phyloP scores from a whole-genome alignment of 1,140 invertebrate genomes.

The Papilio glaucus region DNA sequence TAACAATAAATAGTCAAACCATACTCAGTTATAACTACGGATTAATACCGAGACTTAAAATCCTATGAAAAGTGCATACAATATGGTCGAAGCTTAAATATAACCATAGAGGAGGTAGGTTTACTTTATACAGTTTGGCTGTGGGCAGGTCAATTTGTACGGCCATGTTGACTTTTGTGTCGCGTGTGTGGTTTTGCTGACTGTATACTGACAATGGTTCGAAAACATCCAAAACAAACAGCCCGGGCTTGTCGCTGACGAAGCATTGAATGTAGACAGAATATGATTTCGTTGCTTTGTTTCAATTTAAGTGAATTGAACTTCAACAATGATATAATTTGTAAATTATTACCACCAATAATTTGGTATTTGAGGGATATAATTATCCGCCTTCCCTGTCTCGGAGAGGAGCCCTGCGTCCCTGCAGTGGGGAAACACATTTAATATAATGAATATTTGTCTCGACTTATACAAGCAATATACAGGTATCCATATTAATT shows the following conservation, averaged over 20 bases:
- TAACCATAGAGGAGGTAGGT: neutral
- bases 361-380: too few species aligned
- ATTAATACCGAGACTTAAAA: too few species aligned
- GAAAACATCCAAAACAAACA: constrained; percentile 10
- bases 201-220: neutral
- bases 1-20: too few species aligned
- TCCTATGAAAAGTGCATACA: too few species aligned
- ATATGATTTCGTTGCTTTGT: constrained; percentile 28
- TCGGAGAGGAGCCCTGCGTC: too few species aligned
- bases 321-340: neutral
- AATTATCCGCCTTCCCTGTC: too few species aligned
- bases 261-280: constrained; percentile 16
- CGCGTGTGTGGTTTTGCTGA: constrained; percentile 5
- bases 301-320: neutral
- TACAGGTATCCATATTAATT: too few species aligned
- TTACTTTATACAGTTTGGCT: neutral
- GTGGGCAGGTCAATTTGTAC: constrained; percentile 16
- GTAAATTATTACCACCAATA: too few species aligned
- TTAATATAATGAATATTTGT: neutral
- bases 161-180: constrained; percentile 14
- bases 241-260: neutral
- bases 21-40: too few species aligned
- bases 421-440: too few species aligned
- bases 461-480: neutral
- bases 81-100: neutral